Evolutionary conservation across 2,797 vertebrate species (phyloP), one percentile per base, ranked within the genome.

Genomic region (Amazona ochrocephala): DNA sequence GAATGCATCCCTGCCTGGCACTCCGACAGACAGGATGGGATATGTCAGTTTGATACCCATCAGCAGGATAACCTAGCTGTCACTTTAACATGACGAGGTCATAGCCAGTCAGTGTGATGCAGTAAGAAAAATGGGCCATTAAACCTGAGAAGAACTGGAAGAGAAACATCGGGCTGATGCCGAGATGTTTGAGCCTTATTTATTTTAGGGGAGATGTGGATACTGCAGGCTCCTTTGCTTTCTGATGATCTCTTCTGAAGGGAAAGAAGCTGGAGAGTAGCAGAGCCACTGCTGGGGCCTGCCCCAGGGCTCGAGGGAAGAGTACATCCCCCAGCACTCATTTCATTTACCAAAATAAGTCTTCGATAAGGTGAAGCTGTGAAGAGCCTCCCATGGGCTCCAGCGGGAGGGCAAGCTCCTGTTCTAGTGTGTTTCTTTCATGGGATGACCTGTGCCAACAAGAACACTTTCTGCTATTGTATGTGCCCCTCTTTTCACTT

Each of bases 81-180:
- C 95, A 66, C 85, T 87, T 94, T 89, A 97, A 96, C 79, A 45
- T 74, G 97, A 97, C 97, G 61, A 76, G 96, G 97, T 97, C 96
- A 74, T 34, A 72, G 44, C 70, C 89, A 61, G 90, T 48, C 89
- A 80, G 73, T 1, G 44, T 32, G 97, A 95, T 11, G 87, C 92
- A 93, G 93, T 23, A 87, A 95, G 97, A 95, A 91, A 86, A 96
- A 95, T 79, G 95, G 92, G 93, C 94, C 92, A 50, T 96, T 94
- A 92, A 66, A 42, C 30, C 44, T 13, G 7, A 81, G 87, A 67
- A 79, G 78, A 64, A 45, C 30, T 37, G 32, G 85, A 51, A 74
- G 58, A 24, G 76, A 86, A 84, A 74, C 68, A 11, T 0, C 29
- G 78, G 84, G 81, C 73, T 67, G 73, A 48, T 18, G 5, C 6